Evolutionary conservation across 1,140 invertebrate species (phyloP).

Genomic region (Cecropterus lyciades): DNA sequence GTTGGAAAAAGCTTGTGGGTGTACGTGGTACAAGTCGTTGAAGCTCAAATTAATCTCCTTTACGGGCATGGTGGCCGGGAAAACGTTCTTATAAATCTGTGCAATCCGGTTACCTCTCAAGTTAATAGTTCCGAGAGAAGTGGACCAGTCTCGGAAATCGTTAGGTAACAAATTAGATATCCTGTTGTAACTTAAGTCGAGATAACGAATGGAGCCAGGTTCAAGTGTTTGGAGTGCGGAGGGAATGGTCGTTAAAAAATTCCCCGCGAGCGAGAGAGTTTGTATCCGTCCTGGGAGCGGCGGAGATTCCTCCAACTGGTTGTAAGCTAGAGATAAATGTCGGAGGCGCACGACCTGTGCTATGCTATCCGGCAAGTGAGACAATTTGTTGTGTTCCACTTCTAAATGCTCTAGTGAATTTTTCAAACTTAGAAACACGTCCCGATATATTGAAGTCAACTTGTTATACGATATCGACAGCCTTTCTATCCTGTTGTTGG

Average conservation of each 20-base stretch:
- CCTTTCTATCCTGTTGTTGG: conserved; percentile 88
- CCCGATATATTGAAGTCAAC: conserved; percentile 87
- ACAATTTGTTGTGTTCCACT: conserved; percentile 91
- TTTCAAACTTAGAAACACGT: conserved; percentile 89
- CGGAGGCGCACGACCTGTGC: conserved; percentile 87
- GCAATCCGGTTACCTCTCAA: conserved; percentile 94
- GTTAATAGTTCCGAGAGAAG: conserved; percentile 91
- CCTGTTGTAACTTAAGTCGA: conserved; percentile 95
- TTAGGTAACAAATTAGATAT: conserved; percentile 90
- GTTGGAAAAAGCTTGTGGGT: conserved; percentile 90
- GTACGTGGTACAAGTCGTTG: conserved; percentile 92
- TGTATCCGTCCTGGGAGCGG: conserved; percentile 87
- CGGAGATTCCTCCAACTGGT: conserved; percentile 86
- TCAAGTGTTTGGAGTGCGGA: conserved; percentile 87
- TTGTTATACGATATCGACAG: conserved; percentile 92
- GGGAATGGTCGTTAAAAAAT: conserved; percentile 90
- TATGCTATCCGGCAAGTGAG: conserved; percentile 88
- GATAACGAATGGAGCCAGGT: conserved; percentile 89
- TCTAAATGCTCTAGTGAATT: conserved; percentile 92
- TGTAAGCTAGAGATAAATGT: conserved; percentile 93
- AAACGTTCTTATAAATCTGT: conserved; percentile 89
- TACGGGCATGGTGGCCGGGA: conserved; percentile 88
- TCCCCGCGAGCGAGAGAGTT: conserved; percentile 92
- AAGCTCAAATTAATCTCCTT: conserved; percentile 95
- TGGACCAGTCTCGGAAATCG: conserved; percentile 92